Percentiles rank a stretch among this genome's conserved stretches.
These are phyloP conservation scores for Notolabrus celidotus DNA, from an alignment of 2,797 vertebrate genomes.

Conservation along the genomic window DNA sequence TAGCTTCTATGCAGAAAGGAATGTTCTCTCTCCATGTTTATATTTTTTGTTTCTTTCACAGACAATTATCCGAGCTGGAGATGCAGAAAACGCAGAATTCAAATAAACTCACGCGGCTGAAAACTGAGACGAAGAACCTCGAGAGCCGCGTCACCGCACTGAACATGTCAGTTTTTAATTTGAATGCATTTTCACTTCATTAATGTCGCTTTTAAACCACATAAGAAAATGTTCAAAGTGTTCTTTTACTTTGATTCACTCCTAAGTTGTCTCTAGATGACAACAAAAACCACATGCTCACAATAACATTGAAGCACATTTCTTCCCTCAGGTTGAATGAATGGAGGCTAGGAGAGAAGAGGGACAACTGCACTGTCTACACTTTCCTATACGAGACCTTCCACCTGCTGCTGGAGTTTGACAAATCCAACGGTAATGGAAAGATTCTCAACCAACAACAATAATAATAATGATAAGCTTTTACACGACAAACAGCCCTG, in stretches of 20 bases:
- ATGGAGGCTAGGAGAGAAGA: slow-evolving; percentile 73
- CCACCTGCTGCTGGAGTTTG: slow-evolving; percentile 71
- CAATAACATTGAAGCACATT: neutral
- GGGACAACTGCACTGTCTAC: slow-evolving; percentile 60
- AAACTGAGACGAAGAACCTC: slow-evolving; percentile 68
- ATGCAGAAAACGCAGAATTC: slow-evolving; percentile 66
- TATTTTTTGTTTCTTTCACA: slow-evolving; percentile 40
- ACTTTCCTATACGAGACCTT: slow-evolving; percentile 81
- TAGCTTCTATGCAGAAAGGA: neutral
- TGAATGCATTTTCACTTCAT: neutral
- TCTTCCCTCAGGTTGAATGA: slow-evolving; percentile 79
- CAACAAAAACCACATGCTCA: neutral
- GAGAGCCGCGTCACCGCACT: slow-evolving; percentile 58
- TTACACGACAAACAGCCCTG: neutral
- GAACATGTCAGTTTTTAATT: slow-evolving; percentile 64
- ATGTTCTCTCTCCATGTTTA: neutral
- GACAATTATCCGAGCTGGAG: slow-evolving; percentile 74
- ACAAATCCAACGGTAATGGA: slow-evolving; percentile 66
- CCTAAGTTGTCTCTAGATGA: neutral
- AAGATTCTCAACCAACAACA: too few relatives aligned
- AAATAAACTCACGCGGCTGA: slow-evolving; percentile 66
- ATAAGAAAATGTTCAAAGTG: neutral
- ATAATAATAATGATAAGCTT: too few relatives aligned
- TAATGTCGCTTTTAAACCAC: neutral
- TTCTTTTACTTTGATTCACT: neutral